Evolutionary conservation across 2,797 vertebrate genomes (phyloP), one percentile per base, ranked within the genome.

Genomic region (Danionella dracula): DNA sequence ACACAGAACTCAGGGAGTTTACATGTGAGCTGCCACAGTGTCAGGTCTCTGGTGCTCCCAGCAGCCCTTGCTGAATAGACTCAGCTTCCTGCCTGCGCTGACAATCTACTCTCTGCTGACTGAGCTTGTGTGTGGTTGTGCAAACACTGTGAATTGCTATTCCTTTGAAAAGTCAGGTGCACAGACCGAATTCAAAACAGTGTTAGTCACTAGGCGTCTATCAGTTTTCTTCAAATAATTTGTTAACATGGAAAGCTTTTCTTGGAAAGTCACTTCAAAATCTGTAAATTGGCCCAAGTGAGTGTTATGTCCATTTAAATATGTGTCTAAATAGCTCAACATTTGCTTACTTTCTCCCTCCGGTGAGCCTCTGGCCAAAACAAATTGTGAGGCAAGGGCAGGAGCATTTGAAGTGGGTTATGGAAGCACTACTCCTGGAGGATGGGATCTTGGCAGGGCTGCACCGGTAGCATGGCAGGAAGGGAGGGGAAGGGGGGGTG

Each of bases 21-120:
- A 73, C 58, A 69, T 73, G 72, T 72, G 71, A 79, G 49, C 58
- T 65, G 74, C 74, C 77, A 66, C 53, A 74, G 79, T 80, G 78
- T 80, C 75, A 68, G 73, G 70, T 75, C 72, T 70, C 42, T 66
- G 66, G 69, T 72, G 73, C 74, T 76, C 60, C 76, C 69, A 71
- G 70, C 64, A 55, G 64, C 78, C 70, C 69, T 72, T 62, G 37
- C 76, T 63, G 67, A 65, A 74, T 62, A 77, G 54, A 75, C 57
- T 67, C 71, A 46, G 56, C 73, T 73, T 71, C 71, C 68, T 64
- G 68, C 38, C 71, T 67, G 59, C 56, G 68, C 68, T 41, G 51
- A 73, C 71, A 73, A 71, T 74, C 74, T 74, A 68, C 66, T 68
- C 50, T 44, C 27, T 71, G 65, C 61, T 65, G 61, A 50, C 32